Evolutionary conservation across 1,140 invertebrate species (phyloP).

Genomic region (Chelonus insularis): DNA sequence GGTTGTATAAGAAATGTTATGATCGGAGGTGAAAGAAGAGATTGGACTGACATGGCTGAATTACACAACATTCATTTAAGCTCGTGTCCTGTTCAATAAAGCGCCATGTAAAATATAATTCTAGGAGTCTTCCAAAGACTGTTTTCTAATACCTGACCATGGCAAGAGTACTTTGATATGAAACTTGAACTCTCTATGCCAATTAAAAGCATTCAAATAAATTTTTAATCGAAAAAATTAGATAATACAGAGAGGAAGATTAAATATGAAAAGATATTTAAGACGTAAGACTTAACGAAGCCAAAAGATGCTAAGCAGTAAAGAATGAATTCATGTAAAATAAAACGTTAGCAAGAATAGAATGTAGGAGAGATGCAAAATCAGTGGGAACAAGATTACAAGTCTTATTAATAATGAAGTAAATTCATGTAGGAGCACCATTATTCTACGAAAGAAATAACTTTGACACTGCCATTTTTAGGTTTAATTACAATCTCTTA

Average conservation of each 20-base stretch:
- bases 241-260: neutral
- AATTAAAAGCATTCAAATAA: no score
- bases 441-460: neutral
- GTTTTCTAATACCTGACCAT: conserved; percentile 20
- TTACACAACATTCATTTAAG: conserved; percentile 82
- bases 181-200: no score
- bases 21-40: conserved; percentile 68
- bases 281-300: conserved; percentile 47
- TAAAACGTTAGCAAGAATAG: conserved; percentile 3
- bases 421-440: neutral
- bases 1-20: conserved; percentile 87
- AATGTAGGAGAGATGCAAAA: neutral
- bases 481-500: conserved; percentile 37
- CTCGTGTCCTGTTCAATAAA: conserved; percentile 73
- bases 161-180: conserved; percentile 7
- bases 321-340: conserved; percentile 21
- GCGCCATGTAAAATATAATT: no score
- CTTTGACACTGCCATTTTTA: conserved; percentile 51
- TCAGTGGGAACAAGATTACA: neutral
- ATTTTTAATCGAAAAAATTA: no score
- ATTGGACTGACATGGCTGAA: conserved; percentile 83
- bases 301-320: conserved; percentile 50
- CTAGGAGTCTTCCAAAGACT: conserved; percentile 49
- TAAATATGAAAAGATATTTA: conserved; percentile 12
- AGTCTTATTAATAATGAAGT: neutral